Evolutionary conservation across 1,140 invertebrate genomes (phyloP).

Genomic region (Tenebrio molitor): DNA sequence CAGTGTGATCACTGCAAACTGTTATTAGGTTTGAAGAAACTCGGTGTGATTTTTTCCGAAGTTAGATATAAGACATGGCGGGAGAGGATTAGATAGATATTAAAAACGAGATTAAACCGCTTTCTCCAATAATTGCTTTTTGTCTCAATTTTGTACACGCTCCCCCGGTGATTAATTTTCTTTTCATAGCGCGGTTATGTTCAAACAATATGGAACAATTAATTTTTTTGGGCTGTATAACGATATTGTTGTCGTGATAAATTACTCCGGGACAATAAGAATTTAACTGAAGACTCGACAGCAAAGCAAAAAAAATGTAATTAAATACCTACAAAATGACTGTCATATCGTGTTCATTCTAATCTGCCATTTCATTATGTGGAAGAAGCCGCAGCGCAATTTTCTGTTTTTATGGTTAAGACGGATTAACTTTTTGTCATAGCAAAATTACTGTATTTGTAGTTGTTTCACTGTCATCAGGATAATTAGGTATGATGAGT

Average conservation of each 20-base stretch:
- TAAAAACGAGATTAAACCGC: constrained; percentile 8
- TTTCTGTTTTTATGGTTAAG: not conserved
- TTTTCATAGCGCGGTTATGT: not conserved
- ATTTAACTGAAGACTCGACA: not conserved
- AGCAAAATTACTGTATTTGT: not conserved
- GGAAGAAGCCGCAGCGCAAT: not conserved
- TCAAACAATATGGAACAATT: constrained; percentile 22
- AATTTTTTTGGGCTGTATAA: constrained; percentile 17
- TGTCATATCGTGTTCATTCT: not conserved
- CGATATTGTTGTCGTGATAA: constrained; percentile 3
- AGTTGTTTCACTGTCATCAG: not conserved
- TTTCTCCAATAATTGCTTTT: not conserved
- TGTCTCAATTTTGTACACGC: not conserved
- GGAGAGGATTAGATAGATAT: not conserved
- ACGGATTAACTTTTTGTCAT: constrained; percentile 17
- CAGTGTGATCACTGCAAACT: not conserved
- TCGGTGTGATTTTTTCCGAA: too few relatives aligned
- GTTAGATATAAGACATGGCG: too few relatives aligned
- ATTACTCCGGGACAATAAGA: constrained; percentile 1
- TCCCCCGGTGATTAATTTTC: constrained; percentile 5
- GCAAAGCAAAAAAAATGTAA: constrained; percentile 5
- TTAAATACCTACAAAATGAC: constrained; percentile 4
- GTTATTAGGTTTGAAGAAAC: too few relatives aligned
- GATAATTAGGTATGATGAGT: too few relatives aligned
- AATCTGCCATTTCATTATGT: not conserved